These are phyloP conservation scores for Mustela nigripes DNA, from an alignment of 2,113 vertebrate genomes.

Conservation along the genomic window DNA sequence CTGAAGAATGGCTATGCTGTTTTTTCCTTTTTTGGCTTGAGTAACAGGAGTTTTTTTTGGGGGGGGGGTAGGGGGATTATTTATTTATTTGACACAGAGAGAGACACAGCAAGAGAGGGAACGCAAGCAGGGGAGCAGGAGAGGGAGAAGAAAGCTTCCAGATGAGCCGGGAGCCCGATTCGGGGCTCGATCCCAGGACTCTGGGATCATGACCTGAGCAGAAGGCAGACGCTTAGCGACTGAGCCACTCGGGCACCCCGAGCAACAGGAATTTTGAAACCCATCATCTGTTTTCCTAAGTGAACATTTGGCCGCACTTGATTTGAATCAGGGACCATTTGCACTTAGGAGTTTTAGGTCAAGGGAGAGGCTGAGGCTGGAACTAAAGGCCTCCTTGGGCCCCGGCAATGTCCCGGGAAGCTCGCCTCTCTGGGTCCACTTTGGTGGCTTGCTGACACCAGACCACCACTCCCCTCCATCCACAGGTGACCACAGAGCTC, in stretches of 20 bases:
- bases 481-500: background rate
- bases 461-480: background rate
- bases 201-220: no score
- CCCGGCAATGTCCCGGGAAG: accelerated
- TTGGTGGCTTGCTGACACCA: background rate
- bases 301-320: background rate
- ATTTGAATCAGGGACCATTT: background rate
- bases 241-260: no score
- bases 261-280: background rate
- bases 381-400: background rate
- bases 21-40: background rate
- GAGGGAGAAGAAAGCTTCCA: no score
- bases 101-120: no score
- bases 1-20: background rate
- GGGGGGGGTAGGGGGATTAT: no score
- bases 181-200: no score
- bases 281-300: background rate
- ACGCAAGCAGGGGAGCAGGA: no score
- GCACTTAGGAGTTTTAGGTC: background rate
- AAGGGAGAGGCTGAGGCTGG: background rate
- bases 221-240: no score
- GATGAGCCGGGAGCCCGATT: no score
- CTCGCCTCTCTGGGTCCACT: background rate
- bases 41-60: background rate
- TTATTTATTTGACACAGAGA: no score